A percentile compares a stretch with the other conserved stretches of the same genome.
Conservation (phyloP, 2,888 invertebrate species). For the Phyto melanocephala region DNA sequence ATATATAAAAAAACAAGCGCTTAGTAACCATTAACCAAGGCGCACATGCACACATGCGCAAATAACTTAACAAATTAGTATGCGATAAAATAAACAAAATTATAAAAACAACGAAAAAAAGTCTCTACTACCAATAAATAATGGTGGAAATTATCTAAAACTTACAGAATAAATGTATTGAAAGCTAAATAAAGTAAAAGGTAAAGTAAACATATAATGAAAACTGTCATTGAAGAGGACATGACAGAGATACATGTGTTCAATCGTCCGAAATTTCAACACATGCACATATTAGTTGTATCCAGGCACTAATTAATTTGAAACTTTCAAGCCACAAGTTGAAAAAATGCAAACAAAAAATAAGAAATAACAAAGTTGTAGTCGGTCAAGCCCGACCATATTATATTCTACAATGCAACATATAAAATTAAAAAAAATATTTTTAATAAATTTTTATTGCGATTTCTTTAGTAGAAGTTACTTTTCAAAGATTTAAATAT, state of each 20-base stretch:
- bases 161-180: background rate
- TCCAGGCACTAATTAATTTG: too few relatives aligned
- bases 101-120: background rate
- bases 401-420: too few relatives aligned
- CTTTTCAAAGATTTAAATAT: too few relatives aligned
- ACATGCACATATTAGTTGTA: too few relatives aligned
- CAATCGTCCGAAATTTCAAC: background rate
- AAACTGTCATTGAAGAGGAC: slow-evolving; percentile 62
- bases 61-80: slow-evolving; percentile 30
- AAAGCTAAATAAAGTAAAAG: background rate
- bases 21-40: background rate
- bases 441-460: too few relatives aligned
- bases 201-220: slow-evolving; percentile 12
- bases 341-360: too few relatives aligned
- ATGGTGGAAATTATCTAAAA: slow-evolving; percentile 9
- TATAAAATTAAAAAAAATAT: too few relatives aligned
- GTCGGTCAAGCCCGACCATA: too few relatives aligned
- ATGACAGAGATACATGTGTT: slow-evolving; percentile 52
- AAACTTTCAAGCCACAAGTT: too few relatives aligned
- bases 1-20: background rate
- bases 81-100: slow-evolving; percentile 1
- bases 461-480: too few relatives aligned
- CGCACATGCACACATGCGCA: slow-evolving; percentile 43
- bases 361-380: too few relatives aligned
- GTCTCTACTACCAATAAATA: slow-evolving; percentile 1